Evolutionary conservation across 2,888 invertebrate genomes (phyloP), one percentile per base, ranked within the genome.

Genomic region (Eledone cirrhosa): DNA sequence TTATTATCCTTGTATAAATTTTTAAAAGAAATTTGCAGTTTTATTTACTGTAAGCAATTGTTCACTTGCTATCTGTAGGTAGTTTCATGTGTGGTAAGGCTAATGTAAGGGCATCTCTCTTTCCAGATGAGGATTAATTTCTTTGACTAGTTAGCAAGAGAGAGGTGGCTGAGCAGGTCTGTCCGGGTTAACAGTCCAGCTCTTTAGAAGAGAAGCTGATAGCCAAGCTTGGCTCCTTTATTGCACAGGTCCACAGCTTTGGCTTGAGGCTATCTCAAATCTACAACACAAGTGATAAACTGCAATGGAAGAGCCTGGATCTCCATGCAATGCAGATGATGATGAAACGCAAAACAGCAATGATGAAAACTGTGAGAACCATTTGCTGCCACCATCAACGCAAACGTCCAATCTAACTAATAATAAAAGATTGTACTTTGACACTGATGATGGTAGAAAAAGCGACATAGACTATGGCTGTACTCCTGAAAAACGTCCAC

Each of bases 381-480:
- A 41, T 22, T 13, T 31, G 79, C 84, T 83, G 82, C 85, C 84
- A 80, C 81, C 85, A 81, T 85, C 86, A 83, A 83, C 78, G 82
- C 86, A 84, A 85, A 84, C 82, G 86, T 86, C 86, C 86, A 86
- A 83, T 84, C 83, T 80, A 48, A 80, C 77, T 77, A 74, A 79
- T 72, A 22, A 31, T 83, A 81, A 85, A 78, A 77, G 83, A 84
- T 84, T 86, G 86, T 84, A 86, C 85, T 85, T 85, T 85, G 84
- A 83, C 81, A 79, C 78, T 86, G 86, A 82, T 84, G 84, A 79
- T 82, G 84, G 86, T 84, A 84, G 84, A 67, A 79, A 79, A 77
- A 78, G 31, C n/a, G 77, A 74, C 41, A 47, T 29, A 69, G 76
- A 76, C 41, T 76, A 29, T 76, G 47, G 29, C 48, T 47, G 48